A percentile compares a stretch with the other conserved stretches of the same genome.
Evolutionary conservation across 1,140 invertebrate genomes (phyloP).

Genomic region (Cotesia glomerata): DNA sequence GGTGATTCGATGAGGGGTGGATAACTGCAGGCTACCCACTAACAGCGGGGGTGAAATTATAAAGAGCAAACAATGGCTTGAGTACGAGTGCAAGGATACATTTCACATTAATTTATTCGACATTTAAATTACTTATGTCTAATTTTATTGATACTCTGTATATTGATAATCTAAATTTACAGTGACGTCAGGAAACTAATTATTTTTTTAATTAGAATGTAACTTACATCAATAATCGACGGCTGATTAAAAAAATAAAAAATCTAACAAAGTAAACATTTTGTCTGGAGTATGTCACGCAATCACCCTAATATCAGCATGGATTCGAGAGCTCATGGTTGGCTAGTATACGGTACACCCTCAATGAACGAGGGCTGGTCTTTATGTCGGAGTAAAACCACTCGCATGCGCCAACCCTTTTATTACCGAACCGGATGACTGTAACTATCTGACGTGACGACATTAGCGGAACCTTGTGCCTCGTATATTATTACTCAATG

Average conservation of each 20-base stretch:
- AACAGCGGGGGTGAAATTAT: conserved; percentile 6
- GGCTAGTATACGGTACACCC: conserved; percentile 16
- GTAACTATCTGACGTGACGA: conserved; percentile 57
- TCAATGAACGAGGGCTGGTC: conserved; percentile 24
- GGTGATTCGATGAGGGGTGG: conserved; percentile 31
- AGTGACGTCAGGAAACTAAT: too few relatives aligned
- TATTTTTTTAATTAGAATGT: too few relatives aligned
- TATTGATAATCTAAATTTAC: too few relatives aligned
- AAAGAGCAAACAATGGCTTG: too few relatives aligned
- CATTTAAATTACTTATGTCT: background rate
- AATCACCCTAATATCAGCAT: background rate
- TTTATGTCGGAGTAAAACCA: conserved; percentile 23
- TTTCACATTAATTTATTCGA: conserved; percentile 8
- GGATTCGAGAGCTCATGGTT: background rate
- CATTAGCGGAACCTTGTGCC: conserved; percentile 48
- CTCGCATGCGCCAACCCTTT: conserved; percentile 47
- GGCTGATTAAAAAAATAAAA: too few relatives aligned
- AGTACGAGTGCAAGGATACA: too few relatives aligned
- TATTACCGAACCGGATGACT: conserved; percentile 55
- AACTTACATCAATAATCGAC: too few relatives aligned
- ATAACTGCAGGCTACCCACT: background rate
- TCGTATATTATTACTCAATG: conserved; percentile 47
- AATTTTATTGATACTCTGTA: too few relatives aligned
- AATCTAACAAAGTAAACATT: too few relatives aligned
- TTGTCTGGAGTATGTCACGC: background rate